Percentiles rank a stretch among this genome's conserved stretches.
phyloP scores from a whole-genome alignment of 2,113 vertebrate genomes.

The Cephalopholis sonnerati region DNA sequence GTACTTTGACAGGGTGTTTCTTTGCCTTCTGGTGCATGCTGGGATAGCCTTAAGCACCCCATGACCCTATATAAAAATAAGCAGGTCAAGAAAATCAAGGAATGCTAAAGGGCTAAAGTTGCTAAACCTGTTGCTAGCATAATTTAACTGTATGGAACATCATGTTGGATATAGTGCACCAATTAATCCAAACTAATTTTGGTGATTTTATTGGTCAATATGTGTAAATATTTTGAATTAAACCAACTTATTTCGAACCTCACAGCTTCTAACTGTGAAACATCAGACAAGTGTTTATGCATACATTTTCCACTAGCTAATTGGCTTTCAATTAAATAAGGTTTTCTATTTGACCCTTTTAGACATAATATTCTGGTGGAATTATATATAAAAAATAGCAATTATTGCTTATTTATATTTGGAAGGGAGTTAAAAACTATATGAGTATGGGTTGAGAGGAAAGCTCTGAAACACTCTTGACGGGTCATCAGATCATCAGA shows the following conservation, averaged over 20 bases:
- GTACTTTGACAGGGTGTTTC: background rate
- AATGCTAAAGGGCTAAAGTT: background rate
- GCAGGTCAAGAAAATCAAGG: background rate
- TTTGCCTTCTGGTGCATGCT: background rate
- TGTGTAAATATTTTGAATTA: background rate
- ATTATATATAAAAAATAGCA: slow-evolving; percentile 64
- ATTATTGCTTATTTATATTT: slow-evolving; percentile 50
- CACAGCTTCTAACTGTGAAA: background rate
- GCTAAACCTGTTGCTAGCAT: background rate
- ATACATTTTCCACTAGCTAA: slow-evolving; percentile 25
- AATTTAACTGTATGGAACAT: background rate
- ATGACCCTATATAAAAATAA: background rate
- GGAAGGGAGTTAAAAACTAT: slow-evolving; percentile 4
- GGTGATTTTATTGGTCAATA: background rate
- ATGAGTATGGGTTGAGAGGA: slow-evolving; percentile 23
- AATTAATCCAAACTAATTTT: background rate
- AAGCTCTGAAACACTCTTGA: slow-evolving; percentile 14
- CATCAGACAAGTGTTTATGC: background rate
- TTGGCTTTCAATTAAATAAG: slow-evolving; percentile 26
- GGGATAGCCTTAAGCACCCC: background rate
- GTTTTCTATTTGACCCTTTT: slow-evolving; percentile 36
- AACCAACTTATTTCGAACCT: background rate
- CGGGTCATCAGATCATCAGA: slow-evolving; percentile 34
- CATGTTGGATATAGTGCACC: background rate
- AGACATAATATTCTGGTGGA: slow-evolving; percentile 43